phyloP scores from a whole-genome alignment of 1,140 invertebrate species.

The Papilio polytes region DNA sequence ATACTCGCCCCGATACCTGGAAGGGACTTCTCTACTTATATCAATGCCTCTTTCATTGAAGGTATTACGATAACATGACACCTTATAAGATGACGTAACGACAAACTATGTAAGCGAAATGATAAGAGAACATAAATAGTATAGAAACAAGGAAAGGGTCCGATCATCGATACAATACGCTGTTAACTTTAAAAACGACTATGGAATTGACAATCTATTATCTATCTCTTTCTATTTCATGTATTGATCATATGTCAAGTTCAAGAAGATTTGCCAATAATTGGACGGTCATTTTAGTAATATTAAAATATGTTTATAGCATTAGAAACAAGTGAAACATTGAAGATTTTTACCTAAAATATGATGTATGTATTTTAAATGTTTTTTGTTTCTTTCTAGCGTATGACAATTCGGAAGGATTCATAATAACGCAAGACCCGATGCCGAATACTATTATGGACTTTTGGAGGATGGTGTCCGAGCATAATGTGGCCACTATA shows the following conservation, averaged over 20 bases:
- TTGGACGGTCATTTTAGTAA: too few species aligned
- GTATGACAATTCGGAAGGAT: constrained; percentile 96
- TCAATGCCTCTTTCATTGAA: constrained; percentile 98
- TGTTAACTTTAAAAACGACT: too few species aligned
- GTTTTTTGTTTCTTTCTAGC: constrained; percentile 75
- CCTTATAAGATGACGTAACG: background rate
- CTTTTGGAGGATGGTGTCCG: constrained; percentile 98
- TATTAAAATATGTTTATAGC: too few species aligned
- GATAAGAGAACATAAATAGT: too few species aligned
- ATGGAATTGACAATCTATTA: too few species aligned
- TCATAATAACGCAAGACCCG: constrained; percentile 98
- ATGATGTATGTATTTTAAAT: background rate
- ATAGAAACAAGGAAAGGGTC: too few species aligned
- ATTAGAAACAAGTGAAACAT: too few species aligned
- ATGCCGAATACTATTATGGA: constrained; percentile 94
- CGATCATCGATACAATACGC: too few species aligned
- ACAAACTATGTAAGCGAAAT: too few species aligned
- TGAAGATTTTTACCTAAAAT: background rate
- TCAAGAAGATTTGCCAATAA: too few species aligned
- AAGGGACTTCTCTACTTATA: constrained; percentile 96
- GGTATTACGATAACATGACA: constrained; percentile 72
- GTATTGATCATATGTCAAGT: too few species aligned
- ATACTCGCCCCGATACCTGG: constrained; percentile 92
- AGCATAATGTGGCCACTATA: constrained; percentile 95
- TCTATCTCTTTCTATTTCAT: too few species aligned